Base-by-base conservation (phyloP, 2,888 invertebrate species). In the Thereva nobilitata region DNA sequence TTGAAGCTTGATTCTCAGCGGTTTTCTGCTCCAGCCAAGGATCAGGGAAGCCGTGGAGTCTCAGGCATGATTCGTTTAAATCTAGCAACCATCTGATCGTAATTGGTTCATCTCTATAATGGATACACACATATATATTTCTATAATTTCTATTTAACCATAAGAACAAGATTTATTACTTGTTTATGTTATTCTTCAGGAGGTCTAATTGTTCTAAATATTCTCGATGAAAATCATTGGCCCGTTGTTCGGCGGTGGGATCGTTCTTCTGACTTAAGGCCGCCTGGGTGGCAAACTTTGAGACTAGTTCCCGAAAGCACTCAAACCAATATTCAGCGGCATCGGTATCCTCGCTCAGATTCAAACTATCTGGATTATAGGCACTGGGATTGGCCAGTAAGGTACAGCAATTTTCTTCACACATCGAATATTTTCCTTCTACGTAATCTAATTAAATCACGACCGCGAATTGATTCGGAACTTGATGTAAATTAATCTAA, bases 311-410 rank as follows among this genome's bases (percentile, higher is more conserved):
- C 78, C 93, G 91, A 77, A 97, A 92, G 79, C 95, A 95, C 70
- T 89, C 86, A 54, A 97, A 85, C 97, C 97, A 98, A 81, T 97
- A 97, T 72, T 84, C 87, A 78, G 92, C 87, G 9, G 96, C 97
- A 77, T 92, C 91, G 71, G 85, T 84, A 79, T 97, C 95, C 74
- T 87, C 86, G 69, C 91, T 87, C 67, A 98, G 85, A 82, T 97
- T 95, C 71, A 95, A 89, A 40, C 95, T 94, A 80, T 98, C 97
- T 1, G 97, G 95, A 78, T 87, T 86, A 83, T 97, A 97, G 75
- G 86, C 85, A 72, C 86, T 84, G 64, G 91, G 89, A 80, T 93
- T 88, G 72, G 86, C 84, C 69, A 97, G 83, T 72, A 97, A 82
- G 5, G 91, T 90, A 77, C 92, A 92, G 63, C 90, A 84, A 67